phyloP scores from a whole-genome alignment of 2,888 invertebrate genomes.

The Rhyacophila evoluta region DNA sequence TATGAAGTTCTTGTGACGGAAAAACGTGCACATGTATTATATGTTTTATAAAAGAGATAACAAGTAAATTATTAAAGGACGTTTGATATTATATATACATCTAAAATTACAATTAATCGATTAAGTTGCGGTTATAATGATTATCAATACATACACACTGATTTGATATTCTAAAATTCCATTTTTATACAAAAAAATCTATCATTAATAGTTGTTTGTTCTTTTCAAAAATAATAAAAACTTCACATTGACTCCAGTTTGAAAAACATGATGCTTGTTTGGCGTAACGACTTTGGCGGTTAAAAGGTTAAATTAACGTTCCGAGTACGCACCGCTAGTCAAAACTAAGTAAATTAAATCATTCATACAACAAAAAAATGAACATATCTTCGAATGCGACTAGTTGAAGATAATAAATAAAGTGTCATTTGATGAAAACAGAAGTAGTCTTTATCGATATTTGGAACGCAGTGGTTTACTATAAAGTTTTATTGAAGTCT shows the following conservation, averaged over 20 bases:
- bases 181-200: too few species aligned
- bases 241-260: neutral
- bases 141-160: too few species aligned
- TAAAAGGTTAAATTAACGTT: constrained; percentile 43
- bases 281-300: constrained; percentile 20
- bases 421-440: neutral
- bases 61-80: too few species aligned
- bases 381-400: neutral
- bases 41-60: too few species aligned
- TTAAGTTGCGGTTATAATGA: too few species aligned
- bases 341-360: constrained; percentile 40
- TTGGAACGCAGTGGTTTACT: neutral
- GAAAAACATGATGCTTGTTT: neutral
- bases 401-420: neutral
- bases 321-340: constrained; percentile 40
- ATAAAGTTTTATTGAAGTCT: neutral
- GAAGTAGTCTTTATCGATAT: neutral
- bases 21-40: too few species aligned
- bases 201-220: too few species aligned
- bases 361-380: neutral
- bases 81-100: too few species aligned
- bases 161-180: too few species aligned
- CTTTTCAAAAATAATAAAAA: too few species aligned
- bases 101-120: too few species aligned
- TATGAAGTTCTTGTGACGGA: too few species aligned